Conservation (phyloP, 1,140 invertebrate genomes). For the Leptestheria dahalacensis region DNA sequence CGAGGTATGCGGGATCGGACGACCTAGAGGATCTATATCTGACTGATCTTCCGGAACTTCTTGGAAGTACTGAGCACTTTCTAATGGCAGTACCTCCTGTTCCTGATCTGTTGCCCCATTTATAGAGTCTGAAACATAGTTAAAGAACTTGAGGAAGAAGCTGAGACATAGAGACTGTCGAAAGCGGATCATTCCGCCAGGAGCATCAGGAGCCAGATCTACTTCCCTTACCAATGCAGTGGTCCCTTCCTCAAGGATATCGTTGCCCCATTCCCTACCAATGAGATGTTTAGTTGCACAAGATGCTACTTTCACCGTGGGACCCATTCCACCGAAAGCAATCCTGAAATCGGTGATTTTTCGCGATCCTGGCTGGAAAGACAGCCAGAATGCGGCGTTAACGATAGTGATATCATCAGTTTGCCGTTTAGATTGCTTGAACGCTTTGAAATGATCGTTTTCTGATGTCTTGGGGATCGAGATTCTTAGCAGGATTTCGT, state of each 20-base stretch:
- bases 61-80: constrained; percentile 6
- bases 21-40: constrained; percentile 56
- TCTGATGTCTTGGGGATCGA: too few species aligned
- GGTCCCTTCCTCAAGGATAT: background rate
- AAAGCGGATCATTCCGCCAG: constrained; percentile 60
- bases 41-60: constrained; percentile 32
- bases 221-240: constrained; percentile 59
- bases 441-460: too few species aligned
- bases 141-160: constrained; percentile 81
- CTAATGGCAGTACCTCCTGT: too few species aligned
- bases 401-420: too few species aligned
- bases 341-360: constrained; percentile 48
- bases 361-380: too few species aligned
- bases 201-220: constrained; percentile 54
- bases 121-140: constrained; percentile 45
- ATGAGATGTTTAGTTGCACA: too few species aligned
- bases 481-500: too few species aligned
- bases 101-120: too few species aligned
- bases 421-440: too few species aligned
- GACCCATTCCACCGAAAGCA: constrained; percentile 77
- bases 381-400: too few species aligned
- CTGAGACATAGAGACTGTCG: constrained; percentile 30
- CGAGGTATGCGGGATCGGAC: constrained; percentile 65
- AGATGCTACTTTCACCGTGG: constrained; percentile 61
- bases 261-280: background rate